phyloP scores from a whole-genome alignment of 2,113 vertebrate genomes.

The Puntigrus tetrazona region DNA sequence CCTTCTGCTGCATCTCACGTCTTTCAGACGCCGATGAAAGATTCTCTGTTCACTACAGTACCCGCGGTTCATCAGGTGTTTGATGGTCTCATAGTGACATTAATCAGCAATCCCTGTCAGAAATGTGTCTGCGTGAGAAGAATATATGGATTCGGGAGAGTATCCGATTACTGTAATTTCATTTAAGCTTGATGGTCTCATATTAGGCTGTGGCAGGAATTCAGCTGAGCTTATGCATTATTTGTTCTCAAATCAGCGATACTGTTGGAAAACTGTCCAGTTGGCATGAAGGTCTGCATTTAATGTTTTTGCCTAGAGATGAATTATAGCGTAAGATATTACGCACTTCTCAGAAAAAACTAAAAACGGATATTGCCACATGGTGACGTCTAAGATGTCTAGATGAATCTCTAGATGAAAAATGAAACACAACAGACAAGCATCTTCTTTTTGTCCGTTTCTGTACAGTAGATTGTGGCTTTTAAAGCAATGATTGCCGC shows the following conservation, averaged over 20 bases:
- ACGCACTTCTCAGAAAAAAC: neutral
- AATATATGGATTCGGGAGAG: constrained; percentile 3
- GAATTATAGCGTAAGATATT: neutral
- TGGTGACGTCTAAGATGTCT: neutral
- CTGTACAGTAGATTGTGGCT: constrained; percentile 29
- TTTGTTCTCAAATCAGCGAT: constrained; percentile 20
- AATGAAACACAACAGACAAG: constrained; percentile 35
- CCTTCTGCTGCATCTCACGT: neutral
- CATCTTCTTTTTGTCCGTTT: constrained; percentile 23
- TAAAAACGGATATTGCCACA: neutral
- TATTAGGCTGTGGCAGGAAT: constrained; percentile 16
- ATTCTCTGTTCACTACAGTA: neutral
- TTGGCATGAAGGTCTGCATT: neutral
- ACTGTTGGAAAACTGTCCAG: constrained; percentile 13
- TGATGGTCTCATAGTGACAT: constrained; percentile 1
- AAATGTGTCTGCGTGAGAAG: constrained; percentile 13
- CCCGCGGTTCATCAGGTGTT: neutral
- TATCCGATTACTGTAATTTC: constrained; percentile 29
- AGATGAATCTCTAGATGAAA: constrained; percentile 3
- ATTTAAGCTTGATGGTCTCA: constrained; percentile 27
- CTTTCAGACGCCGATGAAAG: constrained; percentile 14
- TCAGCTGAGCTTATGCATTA: neutral
- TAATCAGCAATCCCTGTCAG: constrained; percentile 8
- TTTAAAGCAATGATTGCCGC: constrained; percentile 30
- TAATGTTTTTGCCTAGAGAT: neutral